Percentiles rank a stretch among this genome's conserved stretches.
phyloP scores from a whole-genome alignment of 2,113 vertebrate species.

The Coracopsis vasa region DNA sequence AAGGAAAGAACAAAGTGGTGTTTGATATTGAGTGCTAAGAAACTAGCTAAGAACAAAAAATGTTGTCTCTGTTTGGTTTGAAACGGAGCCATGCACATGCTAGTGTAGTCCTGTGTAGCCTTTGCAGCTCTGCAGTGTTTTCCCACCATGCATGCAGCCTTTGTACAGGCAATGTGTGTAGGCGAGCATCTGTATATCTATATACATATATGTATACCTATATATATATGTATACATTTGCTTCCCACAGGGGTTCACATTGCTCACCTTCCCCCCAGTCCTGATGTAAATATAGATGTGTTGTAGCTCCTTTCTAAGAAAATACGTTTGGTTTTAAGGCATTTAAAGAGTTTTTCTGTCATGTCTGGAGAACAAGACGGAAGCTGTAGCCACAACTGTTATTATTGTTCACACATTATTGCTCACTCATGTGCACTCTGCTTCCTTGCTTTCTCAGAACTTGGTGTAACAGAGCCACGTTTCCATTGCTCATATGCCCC shows the following conservation, averaged over 20 bases:
- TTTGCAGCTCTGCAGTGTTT: background rate
- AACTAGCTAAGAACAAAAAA: background rate
- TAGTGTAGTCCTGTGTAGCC: background rate
- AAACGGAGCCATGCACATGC: background rate
- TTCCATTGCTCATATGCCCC: background rate
- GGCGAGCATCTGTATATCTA: accelerated
- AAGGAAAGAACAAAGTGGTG: background rate
- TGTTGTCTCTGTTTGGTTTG: background rate
- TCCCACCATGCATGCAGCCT: background rate
- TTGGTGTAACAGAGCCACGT: background rate
- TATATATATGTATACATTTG: background rate
- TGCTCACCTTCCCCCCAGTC: background rate
- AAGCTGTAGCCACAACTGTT: background rate
- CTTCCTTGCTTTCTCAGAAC: background rate
- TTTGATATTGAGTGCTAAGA: background rate
- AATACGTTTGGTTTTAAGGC: background rate
- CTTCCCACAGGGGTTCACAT: background rate
- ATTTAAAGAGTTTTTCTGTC: background rate
- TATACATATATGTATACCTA: no score
- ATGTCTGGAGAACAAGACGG: background rate
- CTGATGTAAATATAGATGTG: background rate
- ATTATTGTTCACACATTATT: background rate
- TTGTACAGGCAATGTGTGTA: background rate
- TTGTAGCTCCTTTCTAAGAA: background rate
- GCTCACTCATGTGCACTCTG: background rate